Percentiles rank a stretch among this genome's conserved stretches.
Conservation (phyloP, 2,113 vertebrate genomes). For the Hiodon tergisus region DNA sequence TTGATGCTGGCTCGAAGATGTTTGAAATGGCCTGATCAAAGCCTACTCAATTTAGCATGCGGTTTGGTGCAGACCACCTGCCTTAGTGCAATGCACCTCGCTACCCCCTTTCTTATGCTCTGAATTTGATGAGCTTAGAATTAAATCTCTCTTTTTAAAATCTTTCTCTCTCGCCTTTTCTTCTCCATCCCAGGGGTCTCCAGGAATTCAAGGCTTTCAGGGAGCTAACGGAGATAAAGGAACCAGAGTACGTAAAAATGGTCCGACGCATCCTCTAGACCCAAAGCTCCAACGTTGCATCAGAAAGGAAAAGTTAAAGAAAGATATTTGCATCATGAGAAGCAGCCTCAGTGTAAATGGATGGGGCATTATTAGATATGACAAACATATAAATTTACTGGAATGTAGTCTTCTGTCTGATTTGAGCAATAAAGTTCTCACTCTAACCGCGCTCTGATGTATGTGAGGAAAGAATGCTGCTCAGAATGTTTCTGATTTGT, state of each 20-base stretch:
- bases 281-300: no score
- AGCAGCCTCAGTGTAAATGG: no score
- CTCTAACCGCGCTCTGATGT: no score
- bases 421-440: neutral
- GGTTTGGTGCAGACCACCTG: neutral
- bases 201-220: constrained; percentile 87
- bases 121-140: neutral
- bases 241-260: constrained; percentile 68
- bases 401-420: no score
- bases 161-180: neutral
- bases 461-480: neutral
- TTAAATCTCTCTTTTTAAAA: neutral
- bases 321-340: no score
- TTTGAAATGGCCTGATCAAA: constrained; percentile 20
- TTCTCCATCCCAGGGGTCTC: constrained; percentile 48
- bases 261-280: neutral
- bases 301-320: no score
- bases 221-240: constrained; percentile 89
- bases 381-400: no score
- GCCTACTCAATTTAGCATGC: neutral
- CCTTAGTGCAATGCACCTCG: neutral
- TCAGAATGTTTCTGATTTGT: neutral
- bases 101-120: neutral
- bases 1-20: neutral
- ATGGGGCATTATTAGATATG: no score